Conservation (phyloP, 2,888 invertebrate genomes). For the Theretra japonica region DNA sequence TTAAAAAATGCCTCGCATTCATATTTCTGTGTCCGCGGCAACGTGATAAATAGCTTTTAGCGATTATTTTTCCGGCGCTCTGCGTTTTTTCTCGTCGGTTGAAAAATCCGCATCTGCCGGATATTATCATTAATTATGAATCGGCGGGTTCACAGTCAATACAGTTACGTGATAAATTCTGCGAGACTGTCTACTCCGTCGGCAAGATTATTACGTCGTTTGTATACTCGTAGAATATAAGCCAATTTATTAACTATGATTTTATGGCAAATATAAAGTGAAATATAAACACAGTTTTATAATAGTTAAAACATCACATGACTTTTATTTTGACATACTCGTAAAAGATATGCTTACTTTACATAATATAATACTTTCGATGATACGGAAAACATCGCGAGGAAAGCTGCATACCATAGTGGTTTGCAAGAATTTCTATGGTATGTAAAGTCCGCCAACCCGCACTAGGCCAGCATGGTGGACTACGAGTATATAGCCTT, state of each 20-base stretch:
- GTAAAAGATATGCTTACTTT: too few species aligned
- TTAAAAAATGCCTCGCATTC: slow-evolving; percentile 43
- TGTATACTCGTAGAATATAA: background rate
- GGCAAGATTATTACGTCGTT: slow-evolving; percentile 1
- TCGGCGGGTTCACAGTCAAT: slow-evolving; percentile 60
- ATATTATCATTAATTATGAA: slow-evolving; percentile 84
- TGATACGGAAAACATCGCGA: too few species aligned
- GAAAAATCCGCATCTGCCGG: slow-evolving; percentile 76
- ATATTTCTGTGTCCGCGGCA: slow-evolving; percentile 46
- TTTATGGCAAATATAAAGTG: background rate
- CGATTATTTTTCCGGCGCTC: slow-evolving; percentile 73
- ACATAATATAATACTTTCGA: too few species aligned
- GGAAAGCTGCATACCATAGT: too few species aligned
- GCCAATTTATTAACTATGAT: background rate
- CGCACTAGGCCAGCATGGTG: too few species aligned
- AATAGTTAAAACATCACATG: too few species aligned
- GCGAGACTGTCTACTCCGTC: slow-evolving; percentile 46
- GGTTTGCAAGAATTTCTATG: too few species aligned
- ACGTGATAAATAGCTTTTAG: slow-evolving; percentile 71
- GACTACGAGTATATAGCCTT: too few species aligned
- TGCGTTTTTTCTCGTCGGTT: slow-evolving; percentile 70
- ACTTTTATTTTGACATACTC: too few species aligned
- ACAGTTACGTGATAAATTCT: slow-evolving; percentile 66
- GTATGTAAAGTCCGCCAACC: too few species aligned
- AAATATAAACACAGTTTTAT: too few species aligned